These are phyloP conservation scores for Moxostoma hubbsi DNA, from an alignment of 2,797 vertebrate genomes.

Conservation along the genomic window DNA sequence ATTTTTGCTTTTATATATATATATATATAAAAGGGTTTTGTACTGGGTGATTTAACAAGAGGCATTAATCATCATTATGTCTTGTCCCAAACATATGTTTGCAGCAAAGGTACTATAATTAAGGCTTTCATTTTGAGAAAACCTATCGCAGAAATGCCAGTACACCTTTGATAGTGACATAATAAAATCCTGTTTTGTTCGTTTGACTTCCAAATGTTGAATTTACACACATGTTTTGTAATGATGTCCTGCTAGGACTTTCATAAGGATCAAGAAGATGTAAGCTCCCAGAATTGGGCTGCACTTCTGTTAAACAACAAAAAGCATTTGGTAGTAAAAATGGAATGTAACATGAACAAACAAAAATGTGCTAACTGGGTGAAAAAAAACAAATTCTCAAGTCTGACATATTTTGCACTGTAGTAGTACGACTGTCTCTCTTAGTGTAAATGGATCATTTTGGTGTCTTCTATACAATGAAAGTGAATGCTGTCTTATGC, in stretches of 20 bases:
- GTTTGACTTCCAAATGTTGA: slow-evolving; percentile 20
- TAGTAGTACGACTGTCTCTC: not conserved
- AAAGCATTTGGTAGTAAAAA: not conserved
- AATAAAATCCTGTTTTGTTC: slow-evolving; percentile 12
- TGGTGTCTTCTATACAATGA: too few species aligned
- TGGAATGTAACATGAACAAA: not conserved
- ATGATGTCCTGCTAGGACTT: not conserved
- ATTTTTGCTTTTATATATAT: not conserved
- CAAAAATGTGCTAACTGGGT: not conserved
- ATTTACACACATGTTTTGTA: not conserved
- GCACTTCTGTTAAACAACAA: not conserved
- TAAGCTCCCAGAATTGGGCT: not conserved
- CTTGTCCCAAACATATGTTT: slow-evolving; percentile 28
- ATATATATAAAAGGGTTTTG: slow-evolving; percentile 4
- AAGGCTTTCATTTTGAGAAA: slow-evolving; percentile 17
- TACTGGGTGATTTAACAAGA: slow-evolving; percentile 22
- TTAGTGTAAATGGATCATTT: not conserved
- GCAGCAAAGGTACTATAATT: slow-evolving; percentile 43
- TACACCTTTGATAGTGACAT: slow-evolving; percentile 13
- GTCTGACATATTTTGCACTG: not conserved
- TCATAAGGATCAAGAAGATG: not conserved
- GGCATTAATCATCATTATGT: slow-evolving; percentile 36
- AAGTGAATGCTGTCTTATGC: too few species aligned
- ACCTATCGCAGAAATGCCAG: slow-evolving; percentile 33
- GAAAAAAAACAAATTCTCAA: not conserved